Evolutionary conservation across 1,140 invertebrate species (phyloP).

Genomic region (Conus betulinus): DNA sequence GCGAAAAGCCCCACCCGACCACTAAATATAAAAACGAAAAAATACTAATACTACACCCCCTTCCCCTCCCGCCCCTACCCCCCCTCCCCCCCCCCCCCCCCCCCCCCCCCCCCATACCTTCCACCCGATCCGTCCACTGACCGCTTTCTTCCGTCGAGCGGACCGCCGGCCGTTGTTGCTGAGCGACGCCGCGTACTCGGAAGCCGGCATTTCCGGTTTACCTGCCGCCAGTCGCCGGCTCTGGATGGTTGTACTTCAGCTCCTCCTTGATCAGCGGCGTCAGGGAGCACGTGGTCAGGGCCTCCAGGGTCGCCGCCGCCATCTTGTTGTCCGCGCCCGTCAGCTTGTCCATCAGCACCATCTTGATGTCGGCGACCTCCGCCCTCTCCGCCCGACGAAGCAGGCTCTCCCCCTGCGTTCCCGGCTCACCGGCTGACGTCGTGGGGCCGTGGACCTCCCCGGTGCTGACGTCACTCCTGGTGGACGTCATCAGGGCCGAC

Average conservation of each 20-base stretch:
- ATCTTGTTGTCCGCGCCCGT: slow-evolving; percentile 37
- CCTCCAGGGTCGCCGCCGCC: slow-evolving; percentile 45
- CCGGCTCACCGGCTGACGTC: neutral
- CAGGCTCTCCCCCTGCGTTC: neutral
- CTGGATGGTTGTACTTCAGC: slow-evolving; percentile 92
- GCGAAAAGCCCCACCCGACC: no score
- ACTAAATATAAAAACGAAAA: no score
- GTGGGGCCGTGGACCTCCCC: neutral
- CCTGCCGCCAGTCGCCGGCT: slow-evolving; percentile 83
- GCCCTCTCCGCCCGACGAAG: neutral
- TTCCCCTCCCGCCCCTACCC: no score
- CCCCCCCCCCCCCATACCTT: no score
- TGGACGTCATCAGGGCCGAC: neutral
- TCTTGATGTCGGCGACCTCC: neutral
- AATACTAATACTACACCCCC: no score
- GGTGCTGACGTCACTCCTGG: neutral
- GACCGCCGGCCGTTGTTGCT: neutral
- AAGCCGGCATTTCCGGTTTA: slow-evolving; percentile 59
- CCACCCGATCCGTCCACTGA: neutral
- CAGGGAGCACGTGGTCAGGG: slow-evolving; percentile 81
- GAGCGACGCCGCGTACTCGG: neutral
- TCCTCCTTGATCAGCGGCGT: slow-evolving; percentile 94
- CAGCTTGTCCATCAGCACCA: neutral
- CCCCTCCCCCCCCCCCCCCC: no score
- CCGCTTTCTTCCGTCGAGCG: neutral